Conservation (phyloP, 2,113 vertebrate species). For the Cochlearius cochlearius region DNA sequence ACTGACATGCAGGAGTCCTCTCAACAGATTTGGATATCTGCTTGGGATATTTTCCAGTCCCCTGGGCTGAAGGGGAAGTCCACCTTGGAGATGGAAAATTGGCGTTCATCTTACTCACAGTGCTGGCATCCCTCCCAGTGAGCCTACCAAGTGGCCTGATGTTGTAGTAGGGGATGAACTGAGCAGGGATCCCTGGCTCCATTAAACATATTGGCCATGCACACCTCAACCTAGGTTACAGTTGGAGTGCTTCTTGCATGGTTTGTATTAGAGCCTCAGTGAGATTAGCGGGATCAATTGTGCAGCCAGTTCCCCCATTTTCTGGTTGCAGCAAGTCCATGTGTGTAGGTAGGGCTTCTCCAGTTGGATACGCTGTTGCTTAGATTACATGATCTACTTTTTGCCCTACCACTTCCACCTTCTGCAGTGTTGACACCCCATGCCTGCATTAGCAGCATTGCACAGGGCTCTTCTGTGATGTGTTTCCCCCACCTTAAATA, state of each 20-base stretch:
- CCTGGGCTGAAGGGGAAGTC: not conserved
- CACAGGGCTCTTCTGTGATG: not conserved
- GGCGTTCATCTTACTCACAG: not conserved
- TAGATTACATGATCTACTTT: not conserved
- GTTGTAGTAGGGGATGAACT: not conserved
- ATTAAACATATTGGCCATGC: not conserved
- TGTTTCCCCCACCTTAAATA: not conserved
- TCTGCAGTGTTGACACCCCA: not conserved
- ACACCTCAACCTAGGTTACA: not conserved
- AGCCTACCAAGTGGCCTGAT: not conserved
- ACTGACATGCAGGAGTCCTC: not conserved
- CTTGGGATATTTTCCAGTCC: not conserved
- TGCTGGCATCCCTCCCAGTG: not conserved
- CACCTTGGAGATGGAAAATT: not conserved
- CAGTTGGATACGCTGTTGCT: not conserved
- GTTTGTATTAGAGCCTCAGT: not conserved
- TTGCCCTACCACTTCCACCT: not conserved
- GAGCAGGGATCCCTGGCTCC: not conserved
- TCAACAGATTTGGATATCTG: not conserved
- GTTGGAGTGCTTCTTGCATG: not conserved
- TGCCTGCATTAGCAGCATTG: rapidly evolving
- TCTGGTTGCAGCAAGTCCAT: not conserved
- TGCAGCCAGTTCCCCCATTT: not conserved
- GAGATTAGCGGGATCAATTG: not conserved
- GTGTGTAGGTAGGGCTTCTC: not conserved